Base-by-base conservation (phyloP, 2,888 invertebrate species). In the Drosophila macrospina region DNA sequence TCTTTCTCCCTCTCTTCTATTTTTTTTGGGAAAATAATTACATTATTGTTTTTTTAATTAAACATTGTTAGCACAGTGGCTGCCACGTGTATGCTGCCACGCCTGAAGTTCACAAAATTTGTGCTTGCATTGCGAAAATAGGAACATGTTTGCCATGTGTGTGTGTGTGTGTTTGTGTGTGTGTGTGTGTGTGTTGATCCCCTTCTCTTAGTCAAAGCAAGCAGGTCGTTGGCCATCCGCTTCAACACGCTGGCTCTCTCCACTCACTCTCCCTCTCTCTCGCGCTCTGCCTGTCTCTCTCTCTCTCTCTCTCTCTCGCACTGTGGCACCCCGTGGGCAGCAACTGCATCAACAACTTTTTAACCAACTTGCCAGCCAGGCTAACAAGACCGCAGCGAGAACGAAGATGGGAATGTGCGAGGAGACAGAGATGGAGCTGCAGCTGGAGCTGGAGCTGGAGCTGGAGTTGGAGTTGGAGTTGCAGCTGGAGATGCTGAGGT, bases 341-440 rank as follows among this genome's bases (percentile, higher is more conserved):
- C 67, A 73, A 87, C 75, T 75, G 74, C 82, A 82, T 82, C 87
- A 82, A 87, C 85, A 82, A 82, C 78, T 82, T 82, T 82, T 87
- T 87, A 82, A 85, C 82, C 85, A 82, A 82, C 87, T 86, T 87
- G 87, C 64, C 87, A 83, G 80, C 69, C 76, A 72, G 63, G 80
- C 81, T 81, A 81, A 81, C 81, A 78, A 81, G 82, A 77, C 74
- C 74, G 67, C 77, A 77, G 61, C 37, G 57, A 42, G 50, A 37
- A 47, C 44, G 48, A 52, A 45, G 65, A 15, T 16, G 34, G 48
- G 48, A 20, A 45, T 45, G 39, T 16, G 54, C 7, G 13, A 28
- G 54, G 7, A 24, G n/a, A 28, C 24, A 15, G 13, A 10, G 24
- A 28, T 16, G 26, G 28, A 32, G 26, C 16, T 24, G 37, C 24